Percentiles rank a stretch among this genome's conserved stretches.
Conservation (phyloP, 2,888 invertebrate species). For the Emmelina monodactyla region DNA sequence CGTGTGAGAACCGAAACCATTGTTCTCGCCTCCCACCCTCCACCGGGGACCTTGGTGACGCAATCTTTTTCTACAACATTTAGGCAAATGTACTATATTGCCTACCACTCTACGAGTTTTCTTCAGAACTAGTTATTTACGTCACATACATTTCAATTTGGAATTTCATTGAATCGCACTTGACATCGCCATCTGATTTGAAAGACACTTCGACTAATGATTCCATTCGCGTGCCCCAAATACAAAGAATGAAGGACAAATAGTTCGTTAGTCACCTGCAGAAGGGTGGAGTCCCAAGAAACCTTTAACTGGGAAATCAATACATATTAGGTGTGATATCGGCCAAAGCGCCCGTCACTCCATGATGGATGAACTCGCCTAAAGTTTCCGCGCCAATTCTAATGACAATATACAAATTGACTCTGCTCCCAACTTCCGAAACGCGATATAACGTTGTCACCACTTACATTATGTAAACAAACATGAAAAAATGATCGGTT, state of each 20-base stretch:
- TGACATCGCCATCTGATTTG: too few species aligned
- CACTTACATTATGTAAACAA: constrained; percentile 63
- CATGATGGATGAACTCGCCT: constrained; percentile 63
- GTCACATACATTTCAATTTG: too few species aligned
- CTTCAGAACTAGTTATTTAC: too few species aligned
- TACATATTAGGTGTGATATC: constrained; percentile 66
- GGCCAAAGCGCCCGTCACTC: constrained; percentile 56
- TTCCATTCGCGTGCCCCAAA: constrained; percentile 30
- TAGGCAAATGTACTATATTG: constrained; percentile 57
- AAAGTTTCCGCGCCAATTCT: constrained; percentile 56
- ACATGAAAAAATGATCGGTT: constrained; percentile 50
- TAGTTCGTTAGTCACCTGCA: constrained; percentile 60
- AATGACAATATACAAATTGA: constrained; percentile 67
- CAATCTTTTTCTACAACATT: constrained; percentile 62
- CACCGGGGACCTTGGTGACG: constrained; percentile 62
- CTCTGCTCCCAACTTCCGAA: constrained; percentile 55
- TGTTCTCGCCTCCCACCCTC: constrained; percentile 60
- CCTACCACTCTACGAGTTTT: too few species aligned
- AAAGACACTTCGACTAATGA: too few species aligned
- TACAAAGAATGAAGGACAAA: constrained; percentile 56
- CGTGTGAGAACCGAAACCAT: constrained; percentile 69
- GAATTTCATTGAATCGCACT: too few species aligned
- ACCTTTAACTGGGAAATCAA: constrained; percentile 66
- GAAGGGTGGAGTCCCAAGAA: constrained; percentile 65
- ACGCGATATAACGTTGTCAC: constrained; percentile 49